Conservation (phyloP, 2,113 vertebrate genomes). For the Natator depressus region DNA sequence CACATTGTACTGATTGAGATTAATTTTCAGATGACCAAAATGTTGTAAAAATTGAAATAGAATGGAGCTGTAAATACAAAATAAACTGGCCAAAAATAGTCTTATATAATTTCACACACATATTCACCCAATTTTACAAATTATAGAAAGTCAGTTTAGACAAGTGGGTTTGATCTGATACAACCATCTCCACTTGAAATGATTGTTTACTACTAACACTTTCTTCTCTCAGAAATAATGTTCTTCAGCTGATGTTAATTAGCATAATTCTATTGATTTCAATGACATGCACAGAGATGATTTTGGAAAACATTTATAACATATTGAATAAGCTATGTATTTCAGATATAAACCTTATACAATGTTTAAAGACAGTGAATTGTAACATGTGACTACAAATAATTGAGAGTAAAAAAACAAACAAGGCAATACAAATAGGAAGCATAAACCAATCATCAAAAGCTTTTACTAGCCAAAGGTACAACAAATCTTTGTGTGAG, state of each 20-base stretch:
- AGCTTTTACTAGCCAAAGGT: neutral
- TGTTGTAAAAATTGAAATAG: neutral
- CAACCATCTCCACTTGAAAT: neutral
- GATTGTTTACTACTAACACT: neutral
- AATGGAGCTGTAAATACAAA: neutral
- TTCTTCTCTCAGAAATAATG: too few relatives aligned
- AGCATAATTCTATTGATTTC: neutral
- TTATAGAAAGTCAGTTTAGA: neutral
- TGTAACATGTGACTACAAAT: rapidly evolving
- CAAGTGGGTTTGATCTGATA: neutral
- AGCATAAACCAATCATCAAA: neutral
- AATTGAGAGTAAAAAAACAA: neutral
- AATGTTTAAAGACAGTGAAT: neutral
- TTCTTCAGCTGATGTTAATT: neutral
- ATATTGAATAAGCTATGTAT: neutral
- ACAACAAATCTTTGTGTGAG: neutral
- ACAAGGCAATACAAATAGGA: rapidly evolving
- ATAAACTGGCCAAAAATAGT: neutral
- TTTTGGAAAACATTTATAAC: neutral
- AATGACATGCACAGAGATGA: neutral
- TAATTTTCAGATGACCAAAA: neutral
- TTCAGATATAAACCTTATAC: rapidly evolving
- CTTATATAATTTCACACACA: neutral
- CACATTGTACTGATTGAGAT: neutral
- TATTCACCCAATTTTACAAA: neutral